These are phyloP conservation scores for Merluccius polli DNA, from an alignment of 2,797 vertebrate genomes.

Conservation along the genomic window DNA sequence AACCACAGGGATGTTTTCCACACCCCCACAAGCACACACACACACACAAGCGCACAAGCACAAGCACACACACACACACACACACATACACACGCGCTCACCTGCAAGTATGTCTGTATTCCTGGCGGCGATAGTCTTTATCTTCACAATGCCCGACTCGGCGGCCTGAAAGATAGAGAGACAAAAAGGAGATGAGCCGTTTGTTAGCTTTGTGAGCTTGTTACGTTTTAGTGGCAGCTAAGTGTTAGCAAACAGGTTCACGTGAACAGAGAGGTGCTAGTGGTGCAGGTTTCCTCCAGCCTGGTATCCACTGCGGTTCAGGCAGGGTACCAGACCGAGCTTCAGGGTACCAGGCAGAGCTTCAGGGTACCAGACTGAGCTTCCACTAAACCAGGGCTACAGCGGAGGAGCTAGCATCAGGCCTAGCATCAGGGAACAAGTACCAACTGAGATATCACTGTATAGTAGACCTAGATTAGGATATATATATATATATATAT, in stretches of 20 bases:
- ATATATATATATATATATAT: too few relatives aligned
- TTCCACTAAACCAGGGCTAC: conserved; percentile 22
- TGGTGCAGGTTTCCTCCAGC: neutral
- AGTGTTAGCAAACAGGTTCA: conserved; percentile 7
- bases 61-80: conserved; percentile 57
- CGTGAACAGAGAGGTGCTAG: conserved; percentile 17
- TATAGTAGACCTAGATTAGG: too few relatives aligned
- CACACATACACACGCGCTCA: conserved; percentile 59
- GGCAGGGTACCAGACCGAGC: too few relatives aligned
- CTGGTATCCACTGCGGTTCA: neutral
- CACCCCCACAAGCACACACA: neutral
- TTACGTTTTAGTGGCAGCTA: neutral
- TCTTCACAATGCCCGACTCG: conserved; percentile 99
- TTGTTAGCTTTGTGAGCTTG: neutral
- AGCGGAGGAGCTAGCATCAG: neutral
- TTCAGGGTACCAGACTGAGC: conserved; percentile 9
- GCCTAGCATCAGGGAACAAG: too few relatives aligned
- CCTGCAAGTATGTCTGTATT: conserved; percentile 92
- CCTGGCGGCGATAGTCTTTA: conserved; percentile 96
- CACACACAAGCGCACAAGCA: neutral
- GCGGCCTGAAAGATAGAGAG: conserved; percentile 79
- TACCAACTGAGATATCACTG: too few relatives aligned
- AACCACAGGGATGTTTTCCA: neutral
- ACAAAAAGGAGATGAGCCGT: neutral
- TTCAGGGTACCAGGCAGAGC: neutral